Evolutionary conservation across 2,113 vertebrate genomes (phyloP).

Genomic region (Panurus biarmicus): DNA sequence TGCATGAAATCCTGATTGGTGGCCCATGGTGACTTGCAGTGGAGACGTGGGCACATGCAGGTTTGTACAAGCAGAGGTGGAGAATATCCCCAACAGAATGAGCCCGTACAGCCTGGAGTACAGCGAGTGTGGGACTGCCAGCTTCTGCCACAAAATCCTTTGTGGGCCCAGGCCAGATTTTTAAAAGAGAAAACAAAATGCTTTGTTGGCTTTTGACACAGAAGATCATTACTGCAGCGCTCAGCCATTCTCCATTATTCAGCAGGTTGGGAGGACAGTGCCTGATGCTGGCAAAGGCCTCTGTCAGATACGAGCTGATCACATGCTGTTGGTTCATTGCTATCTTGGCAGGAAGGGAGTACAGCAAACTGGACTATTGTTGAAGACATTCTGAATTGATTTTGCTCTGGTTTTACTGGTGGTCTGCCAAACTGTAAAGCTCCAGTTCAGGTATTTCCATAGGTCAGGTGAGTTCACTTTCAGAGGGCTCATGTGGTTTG

Average conservation of each 20-base stretch:
- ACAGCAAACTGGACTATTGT: slow-evolving; percentile 14
- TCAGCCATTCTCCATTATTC: slow-evolving; percentile 54
- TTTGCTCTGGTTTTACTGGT: slow-evolving; percentile 3
- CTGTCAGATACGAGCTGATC: background rate
- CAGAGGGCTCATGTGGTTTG: background rate
- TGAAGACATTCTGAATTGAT: slow-evolving; percentile 1
- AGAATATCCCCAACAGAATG: background rate
- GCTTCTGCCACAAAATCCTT: background rate
- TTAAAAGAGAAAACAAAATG: slow-evolving; percentile 33
- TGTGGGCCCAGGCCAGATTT: background rate
- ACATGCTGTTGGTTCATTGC: slow-evolving; percentile 50
- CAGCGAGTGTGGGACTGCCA: background rate
- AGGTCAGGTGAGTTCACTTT: background rate
- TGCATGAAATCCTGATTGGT: background rate
- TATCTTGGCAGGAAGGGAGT: slow-evolving; percentile 3
- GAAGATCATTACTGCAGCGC: slow-evolving; percentile 30
- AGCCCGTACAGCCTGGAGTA: background rate
- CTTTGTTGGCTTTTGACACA: slow-evolving; percentile 44
- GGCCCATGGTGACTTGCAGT: background rate
- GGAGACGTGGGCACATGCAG: background rate
- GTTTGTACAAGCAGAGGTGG: background rate
- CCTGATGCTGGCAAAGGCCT: slow-evolving; percentile 30
- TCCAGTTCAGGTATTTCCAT: background rate
- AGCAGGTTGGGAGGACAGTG: slow-evolving; percentile 45
- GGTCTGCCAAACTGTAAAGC: background rate